Percentiles rank a stretch among this genome's conserved stretches.
These are phyloP conservation scores for Mamestra configurata DNA, from an alignment of 1,140 invertebrate species.

Conservation along the genomic window DNA sequence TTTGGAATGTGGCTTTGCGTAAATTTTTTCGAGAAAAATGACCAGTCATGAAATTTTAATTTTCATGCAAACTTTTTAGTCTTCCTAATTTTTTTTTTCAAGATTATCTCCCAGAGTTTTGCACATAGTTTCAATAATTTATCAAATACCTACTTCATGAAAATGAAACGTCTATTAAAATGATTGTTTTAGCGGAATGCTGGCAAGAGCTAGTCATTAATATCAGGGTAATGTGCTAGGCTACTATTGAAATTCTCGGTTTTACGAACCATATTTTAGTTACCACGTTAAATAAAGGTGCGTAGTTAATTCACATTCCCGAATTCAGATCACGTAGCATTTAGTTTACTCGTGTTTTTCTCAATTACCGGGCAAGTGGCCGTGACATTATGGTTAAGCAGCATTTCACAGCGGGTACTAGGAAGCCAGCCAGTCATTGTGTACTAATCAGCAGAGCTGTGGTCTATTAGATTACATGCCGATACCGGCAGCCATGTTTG, in stretches of 20 bases:
- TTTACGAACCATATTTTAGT: no score
- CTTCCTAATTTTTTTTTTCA: neutral
- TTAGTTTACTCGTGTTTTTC: neutral
- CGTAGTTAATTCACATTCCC: no score
- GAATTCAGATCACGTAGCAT: no score
- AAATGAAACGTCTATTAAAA: no score
- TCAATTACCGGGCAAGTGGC: neutral
- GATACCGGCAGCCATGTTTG: neutral
- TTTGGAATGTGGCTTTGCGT: neutral
- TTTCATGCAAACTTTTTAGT: neutral
- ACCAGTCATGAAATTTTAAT: neutral
- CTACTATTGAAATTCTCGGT: no score
- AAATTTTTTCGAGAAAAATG: neutral
- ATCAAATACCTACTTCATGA: no score
- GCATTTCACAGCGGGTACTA: neutral
- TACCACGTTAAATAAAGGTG: no score
- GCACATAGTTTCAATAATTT: no score
- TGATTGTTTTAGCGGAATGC: no score
- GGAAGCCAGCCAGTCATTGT: neutral
- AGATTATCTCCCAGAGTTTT: neutral
- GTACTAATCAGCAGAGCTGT: neutral
- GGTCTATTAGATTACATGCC: neutral
- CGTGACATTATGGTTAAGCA: neutral
- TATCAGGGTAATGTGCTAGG: no score
- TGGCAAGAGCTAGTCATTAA: no score